Percentiles rank a stretch among this genome's conserved stretches.
These are phyloP conservation scores for Dorcus hopei DNA, from an alignment of 2,888 invertebrate species.

Conservation along the genomic window DNA sequence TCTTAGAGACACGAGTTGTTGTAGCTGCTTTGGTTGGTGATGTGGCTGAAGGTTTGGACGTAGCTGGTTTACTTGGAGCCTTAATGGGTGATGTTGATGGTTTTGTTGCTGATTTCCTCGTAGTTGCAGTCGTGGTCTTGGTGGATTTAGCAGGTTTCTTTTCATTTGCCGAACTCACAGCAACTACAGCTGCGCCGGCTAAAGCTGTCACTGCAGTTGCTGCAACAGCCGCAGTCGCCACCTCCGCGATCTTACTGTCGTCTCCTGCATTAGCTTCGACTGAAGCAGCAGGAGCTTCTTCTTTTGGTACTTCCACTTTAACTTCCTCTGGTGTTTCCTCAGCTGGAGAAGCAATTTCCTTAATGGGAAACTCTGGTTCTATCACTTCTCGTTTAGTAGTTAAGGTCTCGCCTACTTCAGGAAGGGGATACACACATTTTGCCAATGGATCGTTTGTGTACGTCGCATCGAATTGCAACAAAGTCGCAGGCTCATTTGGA, in stretches of 20 bases:
- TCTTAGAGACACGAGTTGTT: conserved; percentile 18
- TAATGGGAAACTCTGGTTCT: conserved; percentile 35
- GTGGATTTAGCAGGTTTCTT: conserved; percentile 37
- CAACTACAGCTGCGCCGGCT: conserved; percentile 37
- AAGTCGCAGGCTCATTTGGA: conserved; percentile 9
- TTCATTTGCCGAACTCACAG: conserved; percentile 36
- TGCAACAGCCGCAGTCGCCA: conserved; percentile 19
- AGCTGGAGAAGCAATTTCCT: conserved; percentile 33
- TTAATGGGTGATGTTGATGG: conserved; percentile 21
- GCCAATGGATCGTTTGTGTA: conserved; percentile 17
- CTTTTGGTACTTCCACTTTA: conserved; percentile 25
- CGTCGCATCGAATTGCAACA: background rate
- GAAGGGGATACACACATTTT: conserved; percentile 24
- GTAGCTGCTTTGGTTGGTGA: conserved; percentile 18
- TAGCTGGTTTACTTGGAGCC: conserved; percentile 24
- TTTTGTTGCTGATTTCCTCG: conserved; percentile 25
- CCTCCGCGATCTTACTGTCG: conserved; percentile 14
- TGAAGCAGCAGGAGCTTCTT: conserved; percentile 20
- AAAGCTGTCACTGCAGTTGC: conserved; percentile 36
- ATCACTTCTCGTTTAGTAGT: conserved; percentile 35
- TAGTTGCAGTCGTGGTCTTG: conserved; percentile 22
- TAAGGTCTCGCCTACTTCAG: background rate
- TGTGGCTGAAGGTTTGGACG: conserved; percentile 22
- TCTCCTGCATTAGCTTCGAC: conserved; percentile 27
- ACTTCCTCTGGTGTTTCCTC: conserved; percentile 33